These are phyloP conservation scores for Synchiropus splendidus DNA, from an alignment of 2,113 vertebrate genomes.

Conservation along the genomic window DNA sequence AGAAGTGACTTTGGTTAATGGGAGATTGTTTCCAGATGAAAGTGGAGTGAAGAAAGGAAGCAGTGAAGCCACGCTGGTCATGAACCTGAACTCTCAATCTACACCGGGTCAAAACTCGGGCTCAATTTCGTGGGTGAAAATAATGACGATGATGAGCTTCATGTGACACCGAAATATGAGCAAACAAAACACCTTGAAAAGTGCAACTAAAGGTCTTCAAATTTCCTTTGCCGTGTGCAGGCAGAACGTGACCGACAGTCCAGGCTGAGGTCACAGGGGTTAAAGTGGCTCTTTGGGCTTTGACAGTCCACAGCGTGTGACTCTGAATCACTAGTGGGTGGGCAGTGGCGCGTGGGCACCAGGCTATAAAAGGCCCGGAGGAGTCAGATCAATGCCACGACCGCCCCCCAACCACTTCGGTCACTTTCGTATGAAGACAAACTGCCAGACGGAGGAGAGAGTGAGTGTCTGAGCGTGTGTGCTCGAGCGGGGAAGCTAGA, in stretches of 20 bases:
- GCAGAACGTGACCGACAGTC: constrained; percentile 31
- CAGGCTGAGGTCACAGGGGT: constrained; percentile 38
- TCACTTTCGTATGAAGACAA: constrained; percentile 16
- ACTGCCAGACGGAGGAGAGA: constrained; percentile 20
- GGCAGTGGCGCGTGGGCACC: constrained; percentile 41
- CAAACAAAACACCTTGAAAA: too few relatives aligned
- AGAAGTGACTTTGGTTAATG: constrained; percentile 9
- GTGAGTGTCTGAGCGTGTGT: constrained; percentile 10
- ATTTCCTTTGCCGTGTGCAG: constrained; percentile 19
- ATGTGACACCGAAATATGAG: too few relatives aligned
- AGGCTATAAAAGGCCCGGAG: constrained; percentile 59
- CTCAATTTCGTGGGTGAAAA: too few relatives aligned
- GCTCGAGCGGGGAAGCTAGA: constrained; percentile 17
- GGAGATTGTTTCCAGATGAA: constrained; percentile 5
- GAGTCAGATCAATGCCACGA: constrained; percentile 11
- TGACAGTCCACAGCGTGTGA: constrained; percentile 26
- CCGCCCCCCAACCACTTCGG: constrained; percentile 1
- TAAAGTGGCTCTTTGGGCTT: constrained; percentile 39
- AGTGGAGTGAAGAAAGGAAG: constrained; percentile 1
- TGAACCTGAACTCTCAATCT: neutral
- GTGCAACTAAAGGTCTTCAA: constrained; percentile 38
- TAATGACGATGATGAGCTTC: too few relatives aligned
- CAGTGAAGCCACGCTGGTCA: neutral
- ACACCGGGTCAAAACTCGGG: too few relatives aligned
- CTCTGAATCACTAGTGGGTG: constrained; percentile 49